These are phyloP conservation scores for Zaprionus obscuricornis DNA, from an alignment of 2,888 invertebrate species.

Conservation along the genomic window DNA sequence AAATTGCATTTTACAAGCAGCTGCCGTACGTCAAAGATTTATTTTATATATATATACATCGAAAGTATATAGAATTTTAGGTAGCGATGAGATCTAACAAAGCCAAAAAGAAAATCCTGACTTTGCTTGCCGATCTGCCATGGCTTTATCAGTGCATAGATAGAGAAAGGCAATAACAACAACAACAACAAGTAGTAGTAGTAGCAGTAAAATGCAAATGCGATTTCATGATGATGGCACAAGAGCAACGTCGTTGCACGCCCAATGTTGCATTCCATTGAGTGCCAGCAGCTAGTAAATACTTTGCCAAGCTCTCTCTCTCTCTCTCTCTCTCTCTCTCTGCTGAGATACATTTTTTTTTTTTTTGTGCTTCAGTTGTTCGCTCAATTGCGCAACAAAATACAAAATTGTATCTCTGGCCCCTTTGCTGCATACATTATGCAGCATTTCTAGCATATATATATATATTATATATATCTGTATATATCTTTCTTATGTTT, in stretches of 20 bases:
- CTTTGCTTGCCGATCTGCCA: conserved; percentile 10
- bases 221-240: conserved; percentile 51
- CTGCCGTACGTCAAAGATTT: conserved; percentile 65
- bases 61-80: conserved; percentile 8
- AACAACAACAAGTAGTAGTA: neutral
- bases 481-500: conserved; percentile 16
- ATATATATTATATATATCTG: neutral
- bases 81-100: neutral
- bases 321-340: conserved; percentile 26
- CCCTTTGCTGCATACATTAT: conserved; percentile 49
- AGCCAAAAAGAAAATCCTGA: neutral
- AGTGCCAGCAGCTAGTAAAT: conserved; percentile 38
- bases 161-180: conserved; percentile 2
- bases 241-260: conserved; percentile 45
- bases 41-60: conserved; percentile 41
- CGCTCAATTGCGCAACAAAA: conserved; percentile 78
- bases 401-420: conserved; percentile 51
- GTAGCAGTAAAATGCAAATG: conserved; percentile 50
- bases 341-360: conserved; percentile 31
- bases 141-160: conserved; percentile 49
- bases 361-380: conserved; percentile 59
- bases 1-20: conserved; percentile 67
- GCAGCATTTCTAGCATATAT: conserved; percentile 27
- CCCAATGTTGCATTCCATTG: conserved; percentile 64
- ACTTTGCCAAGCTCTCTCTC: conserved; percentile 11